A percentile compares a stretch with the other conserved stretches of the same genome.
Evolutionary conservation across 2,888 invertebrate species (phyloP).

Genomic region (Acanthacorydalis orientalis): DNA sequence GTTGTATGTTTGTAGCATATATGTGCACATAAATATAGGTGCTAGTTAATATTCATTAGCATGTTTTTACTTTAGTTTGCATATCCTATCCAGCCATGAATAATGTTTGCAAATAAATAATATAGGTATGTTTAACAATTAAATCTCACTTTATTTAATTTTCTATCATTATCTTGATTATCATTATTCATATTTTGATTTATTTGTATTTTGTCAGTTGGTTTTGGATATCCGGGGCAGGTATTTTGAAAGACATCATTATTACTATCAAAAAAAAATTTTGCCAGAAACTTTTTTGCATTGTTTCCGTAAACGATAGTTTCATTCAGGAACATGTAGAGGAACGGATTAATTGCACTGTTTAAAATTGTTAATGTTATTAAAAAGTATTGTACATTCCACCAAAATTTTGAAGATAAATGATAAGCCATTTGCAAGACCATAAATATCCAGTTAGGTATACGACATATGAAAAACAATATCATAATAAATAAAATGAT

Average conservation of each 20-base stretch:
- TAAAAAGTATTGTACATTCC: constrained; percentile 32
- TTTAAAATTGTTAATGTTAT: constrained; percentile 33
- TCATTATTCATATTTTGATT: too few relatives aligned
- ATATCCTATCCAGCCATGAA: too few relatives aligned
- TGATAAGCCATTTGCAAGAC: constrained; percentile 26
- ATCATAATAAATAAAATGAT: constrained; percentile 36
- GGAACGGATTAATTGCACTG: constrained; percentile 37
- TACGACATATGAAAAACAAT: constrained; percentile 32
- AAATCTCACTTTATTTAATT: background rate
- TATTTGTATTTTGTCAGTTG: too few relatives aligned
- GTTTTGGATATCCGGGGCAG: too few relatives aligned
- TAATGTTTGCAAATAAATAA: background rate
- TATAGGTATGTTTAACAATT: background rate
- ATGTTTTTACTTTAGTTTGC: too few relatives aligned
- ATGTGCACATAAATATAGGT: too few relatives aligned
- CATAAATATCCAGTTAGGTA: constrained; percentile 35
- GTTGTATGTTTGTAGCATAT: too few relatives aligned
- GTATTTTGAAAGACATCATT: background rate
- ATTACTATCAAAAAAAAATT: background rate
- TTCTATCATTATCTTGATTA: too few relatives aligned
- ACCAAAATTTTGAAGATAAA: constrained; percentile 19
- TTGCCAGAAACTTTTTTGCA: background rate
- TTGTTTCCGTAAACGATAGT: constrained; percentile 18
- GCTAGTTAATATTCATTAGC: too few relatives aligned
- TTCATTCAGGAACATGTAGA: constrained; percentile 40